Evolutionary conservation across 2,113 vertebrate species (phyloP), one percentile per base, ranked within the genome.

Genomic region (Tachysurus vachellii): DNA sequence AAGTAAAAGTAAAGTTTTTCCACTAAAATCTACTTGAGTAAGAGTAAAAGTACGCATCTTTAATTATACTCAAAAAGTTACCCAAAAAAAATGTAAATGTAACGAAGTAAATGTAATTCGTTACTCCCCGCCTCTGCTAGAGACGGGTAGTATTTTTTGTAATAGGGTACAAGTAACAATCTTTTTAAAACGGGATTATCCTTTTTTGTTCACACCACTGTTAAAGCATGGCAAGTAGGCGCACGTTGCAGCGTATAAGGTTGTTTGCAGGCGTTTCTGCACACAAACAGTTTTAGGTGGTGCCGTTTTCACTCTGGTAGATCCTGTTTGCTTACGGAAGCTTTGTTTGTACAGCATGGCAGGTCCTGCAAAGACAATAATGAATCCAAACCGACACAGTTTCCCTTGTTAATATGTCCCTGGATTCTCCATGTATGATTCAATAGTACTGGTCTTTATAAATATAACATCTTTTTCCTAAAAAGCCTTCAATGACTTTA

Each of bases 301-400:
- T 77, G 9, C 50, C 14, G 10, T 84, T 11, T 71, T 71, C 28
- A 21, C 28, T 36, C 1, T 42, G 28, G 23, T 56, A 42, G 61
- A 54, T 64, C 47, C 47, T 68, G 61, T 68, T 68, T 79, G 28
- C 85, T 68, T 23, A 36, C 56, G 5, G 42, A 44, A 70, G 77
- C 77, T 71, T 81, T 71, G 9, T 86, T 31, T 73, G 54, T 66
- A 50, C 31, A 82, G 42, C 23, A 44, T 71, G 64, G 36, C 36
- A 12, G 71, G 11, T 10, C 23, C 42, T 26, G 44, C 42, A 75
- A 75, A 44, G 11, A 75, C 71, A 26, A 75, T 75, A 21, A 0
- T 1, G 47, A 47, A 75, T 75, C 4, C 5, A 42, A 26, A 21
- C 42, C 5, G 71, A 47, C 44, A 13, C 19, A 8, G 8, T 17